These are phyloP conservation scores for Scaptomyza hsui DNA, from an alignment of 1,140 invertebrate genomes.

Conservation along the genomic window DNA sequence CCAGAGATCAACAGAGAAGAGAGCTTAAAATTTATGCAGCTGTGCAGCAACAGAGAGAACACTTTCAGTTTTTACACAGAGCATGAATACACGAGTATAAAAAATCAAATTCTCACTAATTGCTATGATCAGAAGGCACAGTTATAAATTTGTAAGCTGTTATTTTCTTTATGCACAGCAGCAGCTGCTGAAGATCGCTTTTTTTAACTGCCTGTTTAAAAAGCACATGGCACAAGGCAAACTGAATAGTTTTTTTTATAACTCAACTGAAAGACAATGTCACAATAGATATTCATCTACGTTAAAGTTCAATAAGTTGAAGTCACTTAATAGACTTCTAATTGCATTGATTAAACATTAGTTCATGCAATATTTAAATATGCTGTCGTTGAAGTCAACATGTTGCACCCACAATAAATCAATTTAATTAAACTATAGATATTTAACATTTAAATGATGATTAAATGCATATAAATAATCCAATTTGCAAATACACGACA, in stretches of 20 bases:
- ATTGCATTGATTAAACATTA: conserved; percentile 52
- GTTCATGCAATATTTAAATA: conserved; percentile 30
- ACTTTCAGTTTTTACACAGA: conserved; percentile 63
- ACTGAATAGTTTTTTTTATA: not conserved
- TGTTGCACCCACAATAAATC: conserved; percentile 69
- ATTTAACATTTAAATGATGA: conserved; percentile 72
- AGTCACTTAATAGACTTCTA: conserved; percentile 33
- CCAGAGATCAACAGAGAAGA: not conserved
- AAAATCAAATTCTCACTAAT: conserved; percentile 84
- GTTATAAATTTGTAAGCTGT: conserved; percentile 79
- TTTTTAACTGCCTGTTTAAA: conserved; percentile 23
- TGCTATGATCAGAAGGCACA: conserved; percentile 80
- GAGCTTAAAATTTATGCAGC: conserved; percentile 48
- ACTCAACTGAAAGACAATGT: too few species aligned
- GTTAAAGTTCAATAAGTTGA: not conserved
- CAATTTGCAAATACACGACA: conserved; percentile 61
- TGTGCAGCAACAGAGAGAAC: conserved; percentile 53
- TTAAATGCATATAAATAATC: conserved; percentile 58
- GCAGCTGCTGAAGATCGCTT: conserved; percentile 5
- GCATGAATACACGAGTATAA: conserved; percentile 23
- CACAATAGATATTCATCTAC: conserved; percentile 13
- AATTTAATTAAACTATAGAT: conserved; percentile 69
- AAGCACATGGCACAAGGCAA: conserved; percentile 6
- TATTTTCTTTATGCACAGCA: conserved; percentile 47
- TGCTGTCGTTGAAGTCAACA: not conserved